Percentiles rank a stretch among this genome's conserved stretches.
Evolutionary conservation across 2,888 invertebrate genomes (phyloP).

Genomic region (Sesia apiformis): DNA sequence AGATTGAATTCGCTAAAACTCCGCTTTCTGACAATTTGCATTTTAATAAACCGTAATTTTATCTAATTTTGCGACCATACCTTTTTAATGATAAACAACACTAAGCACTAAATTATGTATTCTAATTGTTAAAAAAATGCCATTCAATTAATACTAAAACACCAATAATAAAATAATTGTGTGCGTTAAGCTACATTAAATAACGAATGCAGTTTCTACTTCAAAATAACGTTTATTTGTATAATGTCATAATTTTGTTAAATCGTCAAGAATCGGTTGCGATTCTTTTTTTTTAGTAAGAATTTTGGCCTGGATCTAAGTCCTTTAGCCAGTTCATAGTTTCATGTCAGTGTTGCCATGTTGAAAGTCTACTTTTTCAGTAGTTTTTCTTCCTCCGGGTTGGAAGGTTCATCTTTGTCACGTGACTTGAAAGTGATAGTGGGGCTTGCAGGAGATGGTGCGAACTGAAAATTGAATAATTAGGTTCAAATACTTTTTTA

Average conservation of each 20-base stretch:
- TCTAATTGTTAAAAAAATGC: too few species aligned
- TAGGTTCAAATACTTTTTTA: not conserved
- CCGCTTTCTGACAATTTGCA: too few species aligned
- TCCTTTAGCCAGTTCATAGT: not conserved
- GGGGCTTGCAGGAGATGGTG: conserved; percentile 36
- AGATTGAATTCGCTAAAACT: too few species aligned
- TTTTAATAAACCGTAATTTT: too few species aligned
- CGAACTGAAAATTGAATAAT: conserved; percentile 24
- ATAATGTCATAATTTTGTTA: not conserved
- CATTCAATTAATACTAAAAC: too few species aligned
- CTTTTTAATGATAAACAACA: too few species aligned
- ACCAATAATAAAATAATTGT: too few species aligned
- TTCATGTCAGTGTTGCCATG: conserved; percentile 19
- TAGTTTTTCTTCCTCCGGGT: conserved; percentile 51
- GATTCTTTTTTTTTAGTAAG: not conserved
- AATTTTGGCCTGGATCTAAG: too few species aligned
- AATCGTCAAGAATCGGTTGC: not conserved
- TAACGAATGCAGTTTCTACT: not conserved
- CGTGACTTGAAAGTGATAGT: conserved; percentile 30
- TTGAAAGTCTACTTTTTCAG: conserved; percentile 39
- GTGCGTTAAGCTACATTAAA: not conserved
- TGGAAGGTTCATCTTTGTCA: conserved; percentile 20
- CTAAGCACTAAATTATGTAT: too few species aligned
- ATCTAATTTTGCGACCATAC: too few species aligned
- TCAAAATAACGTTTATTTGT: not conserved